phyloP scores from a whole-genome alignment of 2,888 invertebrate genomes.

The Gymnoscelis rufifasciata region DNA sequence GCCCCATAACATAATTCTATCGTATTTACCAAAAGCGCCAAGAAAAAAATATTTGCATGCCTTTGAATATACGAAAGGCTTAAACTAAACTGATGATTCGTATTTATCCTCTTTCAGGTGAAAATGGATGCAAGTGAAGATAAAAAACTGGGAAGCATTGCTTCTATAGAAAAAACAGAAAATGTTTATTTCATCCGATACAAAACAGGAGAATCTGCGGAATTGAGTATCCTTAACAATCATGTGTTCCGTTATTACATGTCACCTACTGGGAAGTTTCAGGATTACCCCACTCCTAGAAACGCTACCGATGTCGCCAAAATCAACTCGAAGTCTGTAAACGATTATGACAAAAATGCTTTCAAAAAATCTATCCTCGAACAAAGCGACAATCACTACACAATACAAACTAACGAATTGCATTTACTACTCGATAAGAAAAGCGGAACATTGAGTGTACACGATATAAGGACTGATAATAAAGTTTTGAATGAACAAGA shows the following conservation, averaged over 20 bases:
- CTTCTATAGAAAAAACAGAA: constrained; percentile 45
- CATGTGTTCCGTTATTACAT: constrained; percentile 66
- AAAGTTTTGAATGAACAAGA: constrained; percentile 50
- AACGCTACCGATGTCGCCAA: constrained; percentile 53
- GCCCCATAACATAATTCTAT: no score
- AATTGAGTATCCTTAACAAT: constrained; percentile 54
- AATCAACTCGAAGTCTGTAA: constrained; percentile 50
- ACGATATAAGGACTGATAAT: constrained; percentile 51
- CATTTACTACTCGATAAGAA: constrained; percentile 54
- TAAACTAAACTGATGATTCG: not conserved
- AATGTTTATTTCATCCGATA: constrained; percentile 49
- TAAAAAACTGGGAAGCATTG: constrained; percentile 39
- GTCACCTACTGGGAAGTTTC: constrained; percentile 55
- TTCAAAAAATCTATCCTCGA: constrained; percentile 48
- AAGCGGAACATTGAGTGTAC: constrained; percentile 49
- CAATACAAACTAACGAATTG: constrained; percentile 52
- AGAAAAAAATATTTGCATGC: no score
- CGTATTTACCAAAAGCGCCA: no score
- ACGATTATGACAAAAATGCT: constrained; percentile 49
- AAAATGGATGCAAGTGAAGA: constrained; percentile 20
- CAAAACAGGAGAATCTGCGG: constrained; percentile 49
- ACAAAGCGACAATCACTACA: constrained; percentile 38
- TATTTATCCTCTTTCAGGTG: constrained; percentile 15
- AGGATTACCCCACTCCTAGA: constrained; percentile 57
- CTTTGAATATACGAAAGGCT: no score